phyloP scores from a whole-genome alignment of 1,140 invertebrate species.

The Atta texana region DNA sequence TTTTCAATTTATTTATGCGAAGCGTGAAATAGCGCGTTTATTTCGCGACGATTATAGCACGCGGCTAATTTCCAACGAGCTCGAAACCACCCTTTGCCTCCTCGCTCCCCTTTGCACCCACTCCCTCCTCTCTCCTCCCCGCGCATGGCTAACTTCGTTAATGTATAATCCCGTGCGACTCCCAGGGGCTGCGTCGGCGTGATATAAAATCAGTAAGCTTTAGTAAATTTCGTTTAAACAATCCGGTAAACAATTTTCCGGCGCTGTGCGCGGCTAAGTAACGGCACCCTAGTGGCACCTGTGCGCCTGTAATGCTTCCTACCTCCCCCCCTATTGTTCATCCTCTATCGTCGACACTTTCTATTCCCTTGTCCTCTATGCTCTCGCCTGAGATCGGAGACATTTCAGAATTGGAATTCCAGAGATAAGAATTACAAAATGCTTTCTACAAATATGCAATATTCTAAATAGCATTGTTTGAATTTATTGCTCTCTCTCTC shows the following conservation, averaged over 20 bases:
- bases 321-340: conserved; percentile 65
- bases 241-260: conserved; percentile 87
- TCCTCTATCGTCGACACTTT: conserved; percentile 68
- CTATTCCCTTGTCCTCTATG: conserved; percentile 33
- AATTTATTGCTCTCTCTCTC: not conserved
- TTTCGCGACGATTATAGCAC: conserved; percentile 79
- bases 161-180: conserved; percentile 85
- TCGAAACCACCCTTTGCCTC: conserved; percentile 59
- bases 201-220: conserved; percentile 87
- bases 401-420: not conserved
- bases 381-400: conserved; percentile 11
- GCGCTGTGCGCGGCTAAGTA: conserved; percentile 85
- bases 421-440: not conserved
- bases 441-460: not conserved
- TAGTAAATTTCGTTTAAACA: conserved; percentile 87
- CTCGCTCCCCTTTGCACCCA: not conserved
- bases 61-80: conserved; percentile 82
- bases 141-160: conserved; percentile 83
- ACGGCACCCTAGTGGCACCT: conserved; percentile 84
- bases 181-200: conserved; percentile 84
- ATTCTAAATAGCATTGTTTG: not conserved
- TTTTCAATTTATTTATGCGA: conserved; percentile 46
- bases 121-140: not conserved
- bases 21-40: conserved; percentile 68
- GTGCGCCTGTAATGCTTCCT: conserved; percentile 76